Evolutionary conservation across 2,888 invertebrate genomes (phyloP), one percentile per base, ranked within the genome.

Genomic region (Seira ritae): DNA sequence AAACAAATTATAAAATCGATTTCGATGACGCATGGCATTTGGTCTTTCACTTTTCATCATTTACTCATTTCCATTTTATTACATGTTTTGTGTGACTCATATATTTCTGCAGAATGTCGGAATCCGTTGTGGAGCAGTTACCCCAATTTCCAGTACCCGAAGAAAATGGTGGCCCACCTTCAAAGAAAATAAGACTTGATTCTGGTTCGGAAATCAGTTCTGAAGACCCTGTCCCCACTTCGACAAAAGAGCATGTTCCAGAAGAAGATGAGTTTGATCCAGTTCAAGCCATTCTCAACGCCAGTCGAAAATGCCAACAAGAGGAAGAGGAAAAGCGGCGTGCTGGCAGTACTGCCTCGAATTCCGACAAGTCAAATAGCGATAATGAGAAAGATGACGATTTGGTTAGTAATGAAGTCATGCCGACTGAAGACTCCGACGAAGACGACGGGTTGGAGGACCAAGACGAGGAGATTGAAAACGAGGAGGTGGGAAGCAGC

Each of bases 341-440:
- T 15, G n/a, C n/a, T n/a, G n/a, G n/a, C n/a, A n/a, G n/a, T n/a
- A n/a, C n/a, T n/a, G n/a, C n/a, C 37, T 71, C 80, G 1, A 83
- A 77, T 10, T 67, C 80, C 15, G 84, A 75, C 15, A 82, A 86
- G 42, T n/a, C n/a, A n/a, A n/a, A n/a, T n/a, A n/a, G n/a, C n/a
- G 79, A 60, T 60, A 84, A 74, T 66, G 72, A 74, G 82, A 85
- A 85, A 20, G 85, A 80, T 46, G 82, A 86, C 72, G 85, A 89
- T 67, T 84, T n/a, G n/a, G n/a, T n/a, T n/a, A 86, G 17, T 87
- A 86, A 75, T 88, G 87, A 24, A 85, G 87, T 74, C 88, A 69
- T 19, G 22, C n/a, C 23, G n/a, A 10, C n/a, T n/a, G n/a, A n/a
- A n/a, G n/a, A n/a, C 68, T 6, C 20, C 19, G 22, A 12, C 68